Evolutionary conservation across 2,797 vertebrate genomes (phyloP).

Genomic region (Coregonus suidteri): DNA sequence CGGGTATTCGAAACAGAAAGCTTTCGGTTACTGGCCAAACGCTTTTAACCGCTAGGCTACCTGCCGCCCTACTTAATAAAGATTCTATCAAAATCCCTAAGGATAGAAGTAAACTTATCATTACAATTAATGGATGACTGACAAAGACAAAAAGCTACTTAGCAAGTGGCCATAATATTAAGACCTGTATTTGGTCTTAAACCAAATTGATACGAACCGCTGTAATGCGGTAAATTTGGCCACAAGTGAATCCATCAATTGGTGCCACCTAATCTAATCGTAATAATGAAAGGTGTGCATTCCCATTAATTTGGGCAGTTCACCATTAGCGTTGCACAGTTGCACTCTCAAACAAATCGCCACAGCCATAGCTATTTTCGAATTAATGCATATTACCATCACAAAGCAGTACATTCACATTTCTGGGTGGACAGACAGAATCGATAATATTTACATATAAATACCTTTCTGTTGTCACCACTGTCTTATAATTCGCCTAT

Average conservation of each 20-base stretch:
- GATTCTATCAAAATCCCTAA: not conserved
- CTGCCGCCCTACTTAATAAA: not conserved
- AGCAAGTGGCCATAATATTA: constrained; percentile 56
- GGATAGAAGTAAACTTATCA: constrained; percentile 26
- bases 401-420: constrained; percentile 63
- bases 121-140: constrained; percentile 55
- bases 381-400: constrained; percentile 56
- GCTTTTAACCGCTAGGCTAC: too few relatives aligned
- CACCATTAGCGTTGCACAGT: constrained; percentile 67
- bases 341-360: constrained; percentile 59
- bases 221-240: constrained; percentile 70
- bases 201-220: constrained; percentile 59
- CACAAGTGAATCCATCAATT: constrained; percentile 71
- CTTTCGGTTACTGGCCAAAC: too few relatives aligned
- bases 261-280: constrained; percentile 67
- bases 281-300: constrained; percentile 75
- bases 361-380: constrained; percentile 60
- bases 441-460: constrained; percentile 11
- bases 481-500: not conserved
- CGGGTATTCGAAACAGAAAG: too few relatives aligned
- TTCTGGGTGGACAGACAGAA: constrained; percentile 45
- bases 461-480: not conserved
- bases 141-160: constrained; percentile 52
- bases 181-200: constrained; percentile 32
- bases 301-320: constrained; percentile 74